Evolutionary conservation across 2,888 invertebrate species (phyloP), one percentile per base, ranked within the genome.

Genomic region (Tetropium fuscum): DNA sequence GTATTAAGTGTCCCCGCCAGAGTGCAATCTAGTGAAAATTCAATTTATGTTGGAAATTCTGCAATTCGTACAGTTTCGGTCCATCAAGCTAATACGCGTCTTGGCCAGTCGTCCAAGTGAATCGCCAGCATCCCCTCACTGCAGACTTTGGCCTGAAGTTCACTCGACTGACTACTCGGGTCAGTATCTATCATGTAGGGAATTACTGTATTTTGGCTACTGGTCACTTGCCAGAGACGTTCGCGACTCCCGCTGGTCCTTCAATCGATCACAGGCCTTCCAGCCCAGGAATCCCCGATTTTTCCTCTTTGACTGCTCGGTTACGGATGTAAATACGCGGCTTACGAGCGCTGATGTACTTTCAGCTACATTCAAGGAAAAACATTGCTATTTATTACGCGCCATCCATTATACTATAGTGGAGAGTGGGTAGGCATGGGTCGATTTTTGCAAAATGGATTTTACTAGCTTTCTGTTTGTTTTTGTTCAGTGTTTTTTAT

Each of bases 1-100:
- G 75, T 73, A 72, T 66, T n/a, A 75, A 74, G 76, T 77, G 77
- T 77, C 75, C 58, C 58, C 63, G 66, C 48, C 77, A 77, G 76
- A 62, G 74, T 64, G 70, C 78, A 78, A 63, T 79, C 76, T 79
- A 77, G 77, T 79, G 80, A 78, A 79, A 80, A 80, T 79, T 79
- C 79, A 78, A 80, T 80, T 79, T 80, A 78, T 77, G 77, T 79
- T 77, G 71, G 77, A 78, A 80, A 79, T 77, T 79, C 79, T 75
- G 78, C 78, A 75, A 79, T 77, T 78, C 76, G 70, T 77, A 73
- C 74, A 63, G 71, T 77, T 73, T 76, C 78, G 78, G 73, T 79
- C 76, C 77, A 80, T 80, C 80, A 78, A 72, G 70, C 79, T 79
- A 78, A 79, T 77, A 70, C 73, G 70, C 66, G 70, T 69, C 71